Conservation (phyloP, 2,797 vertebrate species). For the Hozukius guyotensis region DNA sequence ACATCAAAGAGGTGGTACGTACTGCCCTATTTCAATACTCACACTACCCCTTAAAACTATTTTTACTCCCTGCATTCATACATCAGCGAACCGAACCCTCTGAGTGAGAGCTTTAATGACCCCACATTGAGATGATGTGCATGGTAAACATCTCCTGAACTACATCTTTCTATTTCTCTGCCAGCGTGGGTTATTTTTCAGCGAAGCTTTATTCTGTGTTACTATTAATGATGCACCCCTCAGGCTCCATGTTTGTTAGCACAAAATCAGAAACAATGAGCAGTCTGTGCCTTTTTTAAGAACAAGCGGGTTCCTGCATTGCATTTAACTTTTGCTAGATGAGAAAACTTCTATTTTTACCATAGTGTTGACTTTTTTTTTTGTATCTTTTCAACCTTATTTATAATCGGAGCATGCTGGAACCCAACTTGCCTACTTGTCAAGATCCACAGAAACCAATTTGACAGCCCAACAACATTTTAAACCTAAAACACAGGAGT, state of each 20-base stretch:
- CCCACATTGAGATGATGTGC: slow-evolving; percentile 35
- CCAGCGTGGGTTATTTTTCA: slow-evolving; percentile 19
- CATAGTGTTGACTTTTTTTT: neutral
- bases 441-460: neutral
- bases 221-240: slow-evolving; percentile 17
- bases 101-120: slow-evolving; percentile 55
- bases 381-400: neutral
- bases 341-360: neutral
- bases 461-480: neutral
- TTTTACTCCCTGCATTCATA: slow-evolving; percentile 42
- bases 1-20: slow-evolving; percentile 59
- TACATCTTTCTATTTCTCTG: slow-evolving; percentile 16
- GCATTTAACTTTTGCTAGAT: neutral
- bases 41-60: slow-evolving; percentile 35
- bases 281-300: neutral
- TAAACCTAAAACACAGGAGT: neutral
- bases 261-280: slow-evolving; percentile 10
- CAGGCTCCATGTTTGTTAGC: slow-evolving; percentile 4
- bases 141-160: slow-evolving; percentile 45
- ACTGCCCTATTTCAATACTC: slow-evolving; percentile 53
- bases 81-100: slow-evolving; percentile 24
- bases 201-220: slow-evolving; percentile 11
- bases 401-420: neutral
- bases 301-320: neutral
- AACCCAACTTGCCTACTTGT: neutral